phyloP scores from a whole-genome alignment of 1,140 invertebrate species.

The Gonatopus flavifemur region DNA sequence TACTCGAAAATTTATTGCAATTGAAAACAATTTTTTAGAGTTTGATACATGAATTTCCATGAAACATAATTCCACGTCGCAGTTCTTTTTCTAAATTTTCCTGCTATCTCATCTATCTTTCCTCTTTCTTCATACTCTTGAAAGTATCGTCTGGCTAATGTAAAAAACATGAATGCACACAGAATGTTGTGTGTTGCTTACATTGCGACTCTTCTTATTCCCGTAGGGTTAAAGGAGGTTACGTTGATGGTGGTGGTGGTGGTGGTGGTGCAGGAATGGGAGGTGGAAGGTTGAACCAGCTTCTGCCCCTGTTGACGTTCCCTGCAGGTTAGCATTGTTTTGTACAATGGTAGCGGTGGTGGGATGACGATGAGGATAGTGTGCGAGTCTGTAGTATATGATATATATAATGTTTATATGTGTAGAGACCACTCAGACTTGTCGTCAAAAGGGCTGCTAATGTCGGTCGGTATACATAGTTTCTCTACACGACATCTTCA shows the following conservation, averaged over 20 bases:
- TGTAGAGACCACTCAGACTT: constrained; percentile 47
- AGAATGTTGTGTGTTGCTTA: constrained; percentile 45
- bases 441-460: constrained; percentile 44
- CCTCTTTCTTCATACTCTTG: constrained; percentile 27
- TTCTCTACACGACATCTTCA: constrained; percentile 11
- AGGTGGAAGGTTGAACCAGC: constrained; percentile 3
- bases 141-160: constrained; percentile 55
- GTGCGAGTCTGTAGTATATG: background rate
- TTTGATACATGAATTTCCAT: no score
- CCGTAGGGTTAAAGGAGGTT: constrained; percentile 30
- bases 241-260: constrained; percentile 9
- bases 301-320: constrained; percentile 12
- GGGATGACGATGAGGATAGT: no score
- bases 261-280: background rate
- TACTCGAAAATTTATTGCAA: no score
- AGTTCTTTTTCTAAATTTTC: no score
- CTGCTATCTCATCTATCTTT: background rate
- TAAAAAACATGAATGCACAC: constrained; percentile 51
- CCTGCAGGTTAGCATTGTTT: constrained; percentile 40
- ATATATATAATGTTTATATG: background rate
- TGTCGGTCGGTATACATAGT: constrained; percentile 24
- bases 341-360: constrained; percentile 23
- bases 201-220: constrained; percentile 43
- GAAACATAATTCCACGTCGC: no score
- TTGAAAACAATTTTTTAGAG: no score